Evolutionary conservation across 2,113 vertebrate species (phyloP).

Genomic region (Scytalopus superciliaris): DNA sequence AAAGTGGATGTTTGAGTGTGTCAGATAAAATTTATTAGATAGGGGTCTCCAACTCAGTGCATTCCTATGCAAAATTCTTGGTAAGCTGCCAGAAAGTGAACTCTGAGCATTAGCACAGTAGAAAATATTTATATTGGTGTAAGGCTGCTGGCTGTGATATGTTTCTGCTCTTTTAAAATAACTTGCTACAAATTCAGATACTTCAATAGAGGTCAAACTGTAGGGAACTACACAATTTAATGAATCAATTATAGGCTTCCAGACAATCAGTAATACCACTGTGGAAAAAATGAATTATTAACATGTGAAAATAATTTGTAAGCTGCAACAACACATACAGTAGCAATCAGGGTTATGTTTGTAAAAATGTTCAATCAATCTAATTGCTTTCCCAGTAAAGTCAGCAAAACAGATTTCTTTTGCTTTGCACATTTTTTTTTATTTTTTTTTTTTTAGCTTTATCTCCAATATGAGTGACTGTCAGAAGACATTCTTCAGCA

Average conservation of each 20-base stretch:
- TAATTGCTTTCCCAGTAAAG: background rate
- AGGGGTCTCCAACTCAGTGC: conserved; percentile 55
- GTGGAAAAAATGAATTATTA: conserved; percentile 39
- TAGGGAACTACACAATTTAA: conserved; percentile 37
- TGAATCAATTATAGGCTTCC: conserved; percentile 20
- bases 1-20: conserved; percentile 56
- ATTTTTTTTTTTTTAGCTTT: background rate
- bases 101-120: conserved; percentile 52
- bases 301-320: conserved; percentile 37
- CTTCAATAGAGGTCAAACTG: conserved; percentile 35
- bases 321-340: background rate
- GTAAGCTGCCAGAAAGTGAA: conserved; percentile 57
- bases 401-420: background rate
- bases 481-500: background rate
- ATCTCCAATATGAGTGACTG: background rate
- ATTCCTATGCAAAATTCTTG: conserved; percentile 69
- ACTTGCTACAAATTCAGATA: conserved; percentile 27
- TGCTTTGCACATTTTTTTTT: background rate
- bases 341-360: conserved; percentile 14
- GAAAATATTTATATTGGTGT: conserved; percentile 67
- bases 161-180: conserved; percentile 65
- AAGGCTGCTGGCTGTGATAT: conserved; percentile 35
- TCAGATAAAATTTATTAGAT: conserved; percentile 73
- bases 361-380: background rate
- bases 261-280: conserved; percentile 6